Base-by-base conservation (phyloP, 2,888 invertebrate genomes). In the Agrochola circellaris region DNA sequence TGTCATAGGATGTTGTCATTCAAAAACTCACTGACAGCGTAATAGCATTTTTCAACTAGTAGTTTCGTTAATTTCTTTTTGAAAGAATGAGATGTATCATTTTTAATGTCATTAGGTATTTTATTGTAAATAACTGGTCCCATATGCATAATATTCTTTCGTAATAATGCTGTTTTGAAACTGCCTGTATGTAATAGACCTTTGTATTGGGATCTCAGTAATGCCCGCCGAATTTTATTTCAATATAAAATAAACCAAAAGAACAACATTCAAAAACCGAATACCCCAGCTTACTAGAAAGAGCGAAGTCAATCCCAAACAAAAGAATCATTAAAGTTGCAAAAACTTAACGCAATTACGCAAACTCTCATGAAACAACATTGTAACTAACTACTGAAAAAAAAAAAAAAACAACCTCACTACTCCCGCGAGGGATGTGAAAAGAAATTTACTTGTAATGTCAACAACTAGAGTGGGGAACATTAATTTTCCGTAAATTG, bases 401-500 rank as follows among this genome's bases (percentile, higher is more conserved):
- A 67, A 77, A 61, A 69, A 65, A 77, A 30, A 70, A 60, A 62
- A 74, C 58, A 51, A 30, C 48, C 51, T 0, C 72, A 58, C 34
- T 38, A 58, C 69, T 67, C 81, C 68, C 81, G 4, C 62, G 72
- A 73, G 85, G 75, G 38, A 82, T 54, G 74, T 73, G 69, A 75
- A 85, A 81, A 77, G 81, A 77, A 77, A 81, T 81, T 79, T 82
- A 76, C 79, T 84, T 77, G 77, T 77, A 78, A 82, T 77, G 85
- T 84, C 85, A 80, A 84, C 84, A 83, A 67, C 82, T 75, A 80
- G 73, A 81, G 77, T 79, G 77, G 70, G 62, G 56, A 68, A 81
- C 88, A 89, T 89, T 83, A 82, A 89, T 89, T 86, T 85, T 26
- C 77, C 75, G 70, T 77, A 80, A 86, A 77, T 85, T 82, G 83